Base-by-base conservation (phyloP, 2,797 vertebrate species). In the Anas capensis region DNA sequence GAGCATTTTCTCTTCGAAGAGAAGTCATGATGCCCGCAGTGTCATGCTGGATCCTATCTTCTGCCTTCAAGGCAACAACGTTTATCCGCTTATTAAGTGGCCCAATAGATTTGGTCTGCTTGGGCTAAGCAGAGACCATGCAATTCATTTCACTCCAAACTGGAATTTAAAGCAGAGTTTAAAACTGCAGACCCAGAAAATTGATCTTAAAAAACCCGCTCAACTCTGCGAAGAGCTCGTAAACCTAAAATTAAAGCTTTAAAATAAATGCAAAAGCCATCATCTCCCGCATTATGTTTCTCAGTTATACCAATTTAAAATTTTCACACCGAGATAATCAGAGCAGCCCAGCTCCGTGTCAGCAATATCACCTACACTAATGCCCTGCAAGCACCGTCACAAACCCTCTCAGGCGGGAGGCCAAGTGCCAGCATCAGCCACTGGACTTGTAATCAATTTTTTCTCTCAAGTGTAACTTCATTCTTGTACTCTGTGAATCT, bases 131-230 rank as follows among this genome's bases (percentile, higher is more conserved):
- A 79, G 62, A 24, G 62, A 56, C 38, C 12, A 1, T 34, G 56
- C 77, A 88, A 95, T 60, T 88, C 40, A 76, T 92, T 86, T 86
- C 46, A 38, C 61, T 69, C 61, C 38, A 61, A 82, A 92, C 48
- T 1, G 0, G 66, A 93, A 88, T 95, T 88, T 82, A 92, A 96
- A 95, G 62, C 51, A 70, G 82, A 88, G 71, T 93, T 92, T 73
- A 88, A 91, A 96, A 94, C 14, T 80, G 70, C 85, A 93, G 56
- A 90, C 44, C 62, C 82, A 92, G 91, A 96, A 97, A 92, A 97
- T 34, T 82, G 89, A 64, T 90, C 94, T 90, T 94, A 88, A 95
- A 92, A 95, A 94, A 27, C 10, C 24, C 2, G 1, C 48, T 86
- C 53, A 16, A 76, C 83, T 82, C 83, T 71, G 29, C 70, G 75